Evolutionary conservation across 2,888 invertebrate species (phyloP).

Genomic region (Lampropteryx suffumata): DNA sequence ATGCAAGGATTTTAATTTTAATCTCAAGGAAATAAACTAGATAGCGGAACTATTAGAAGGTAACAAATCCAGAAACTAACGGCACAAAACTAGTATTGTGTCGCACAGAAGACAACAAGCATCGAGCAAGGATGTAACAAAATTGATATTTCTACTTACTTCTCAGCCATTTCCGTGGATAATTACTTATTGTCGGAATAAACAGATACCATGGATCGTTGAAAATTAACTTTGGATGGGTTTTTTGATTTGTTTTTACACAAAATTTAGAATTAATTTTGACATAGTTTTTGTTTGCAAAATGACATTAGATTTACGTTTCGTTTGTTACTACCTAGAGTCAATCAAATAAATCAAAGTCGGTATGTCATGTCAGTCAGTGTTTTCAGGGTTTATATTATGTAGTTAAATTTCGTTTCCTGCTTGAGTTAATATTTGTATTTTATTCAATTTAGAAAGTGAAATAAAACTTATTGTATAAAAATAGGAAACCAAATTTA

Average conservation of each 20-base stretch:
- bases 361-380: too few species aligned
- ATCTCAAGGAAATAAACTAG: constrained; percentile 1
- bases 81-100: constrained; percentile 48
- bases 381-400: too few species aligned
- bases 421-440: too few species aligned
- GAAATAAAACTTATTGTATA: too few species aligned
- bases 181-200: constrained; percentile 49
- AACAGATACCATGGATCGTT: constrained; percentile 65
- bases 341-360: too few species aligned
- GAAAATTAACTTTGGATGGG: constrained; percentile 56
- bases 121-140: constrained; percentile 33
- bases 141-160: constrained; percentile 58
- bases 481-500: too few species aligned
- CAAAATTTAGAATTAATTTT: constrained; percentile 76
- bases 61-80: constrained; percentile 23
- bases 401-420: too few species aligned
- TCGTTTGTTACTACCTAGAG: background rate
- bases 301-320: constrained; percentile 62
- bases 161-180: constrained; percentile 69
- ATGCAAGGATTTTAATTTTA: constrained; percentile 1
- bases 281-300: constrained; percentile 79
- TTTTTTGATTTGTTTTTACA: constrained; percentile 69
- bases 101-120: constrained; percentile 50
- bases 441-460: too few species aligned
- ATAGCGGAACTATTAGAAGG: constrained; percentile 1